Percentiles rank a stretch among this genome's conserved stretches.
Conservation (phyloP, 2,888 invertebrate species). For the Diadegma fenestrale region DNA sequence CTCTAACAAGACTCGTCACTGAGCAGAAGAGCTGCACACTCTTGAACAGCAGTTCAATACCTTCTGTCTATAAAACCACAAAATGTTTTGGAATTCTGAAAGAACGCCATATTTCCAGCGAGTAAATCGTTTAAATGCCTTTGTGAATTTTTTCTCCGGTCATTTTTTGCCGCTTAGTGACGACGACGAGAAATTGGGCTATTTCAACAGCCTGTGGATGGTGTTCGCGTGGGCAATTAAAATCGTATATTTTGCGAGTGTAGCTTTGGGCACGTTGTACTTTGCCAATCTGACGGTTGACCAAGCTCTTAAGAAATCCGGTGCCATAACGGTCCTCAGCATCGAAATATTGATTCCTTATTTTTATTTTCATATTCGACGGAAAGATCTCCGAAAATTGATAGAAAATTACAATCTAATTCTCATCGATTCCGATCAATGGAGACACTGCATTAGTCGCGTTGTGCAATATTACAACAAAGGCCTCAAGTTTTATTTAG, state of each 20-base stretch:
- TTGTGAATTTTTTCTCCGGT: slow-evolving; percentile 68
- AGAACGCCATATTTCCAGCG: slow-evolving; percentile 67
- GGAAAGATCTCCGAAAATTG: slow-evolving; percentile 61
- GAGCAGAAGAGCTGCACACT: neutral
- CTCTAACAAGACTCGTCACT: neutral
- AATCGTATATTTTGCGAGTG: slow-evolving; percentile 21
- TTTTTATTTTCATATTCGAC: slow-evolving; percentile 65
- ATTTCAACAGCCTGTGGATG: neutral
- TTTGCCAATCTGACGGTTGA: slow-evolving; percentile 57
- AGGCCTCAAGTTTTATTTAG: slow-evolving; percentile 69
- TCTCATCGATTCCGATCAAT: slow-evolving; percentile 51
- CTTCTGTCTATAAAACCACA: neutral
- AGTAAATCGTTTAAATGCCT: slow-evolving; percentile 65
- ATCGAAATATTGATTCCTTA: slow-evolving; percentile 66
- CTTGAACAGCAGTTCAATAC: neutral
- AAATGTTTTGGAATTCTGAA: neutral
- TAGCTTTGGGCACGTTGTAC: slow-evolving; percentile 50
- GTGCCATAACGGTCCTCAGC: slow-evolving; percentile 64
- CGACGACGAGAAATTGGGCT: neutral
- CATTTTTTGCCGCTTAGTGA: slow-evolving; percentile 69
- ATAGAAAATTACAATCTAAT: slow-evolving; percentile 68
- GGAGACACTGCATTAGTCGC: slow-evolving; percentile 35
- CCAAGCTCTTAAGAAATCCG: slow-evolving; percentile 56
- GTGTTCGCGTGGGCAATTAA: slow-evolving; percentile 62
- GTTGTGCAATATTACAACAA: slow-evolving; percentile 64